These are phyloP conservation scores for Bergia sp. DNA, from an alignment of 92 coral and sea anemone genomes.

Conservation along the genomic window DNA sequence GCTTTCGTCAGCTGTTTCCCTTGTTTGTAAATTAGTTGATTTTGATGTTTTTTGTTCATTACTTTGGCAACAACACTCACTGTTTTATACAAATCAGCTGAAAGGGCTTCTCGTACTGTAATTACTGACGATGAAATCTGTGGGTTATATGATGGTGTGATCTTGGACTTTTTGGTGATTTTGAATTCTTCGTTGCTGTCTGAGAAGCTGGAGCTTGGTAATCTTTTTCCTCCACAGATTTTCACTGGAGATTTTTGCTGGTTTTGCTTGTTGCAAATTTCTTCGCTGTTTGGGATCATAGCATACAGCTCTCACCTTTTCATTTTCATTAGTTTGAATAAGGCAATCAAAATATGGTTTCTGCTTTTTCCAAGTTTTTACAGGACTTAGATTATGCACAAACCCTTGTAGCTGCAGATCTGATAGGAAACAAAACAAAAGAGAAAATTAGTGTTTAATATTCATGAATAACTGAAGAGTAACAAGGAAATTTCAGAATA, in stretches of 20 bases:
- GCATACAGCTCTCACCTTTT: conserved; percentile 29
- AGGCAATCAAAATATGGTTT: conserved; percentile 28
- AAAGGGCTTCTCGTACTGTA: conserved; percentile 48
- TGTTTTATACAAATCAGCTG: conserved; percentile 8
- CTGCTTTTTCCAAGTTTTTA: conserved; percentile 16
- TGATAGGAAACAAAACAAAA: neutral
- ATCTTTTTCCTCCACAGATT: too few species aligned
- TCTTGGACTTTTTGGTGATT: conserved; percentile 47
- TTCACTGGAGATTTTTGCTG: too few species aligned
- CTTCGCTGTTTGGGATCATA: neutral
- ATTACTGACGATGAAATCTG: conserved; percentile 43
- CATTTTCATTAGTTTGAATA: conserved; percentile 29
- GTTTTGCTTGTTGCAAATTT: neutral
- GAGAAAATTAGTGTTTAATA: too few species aligned
- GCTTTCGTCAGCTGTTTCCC: conserved; percentile 19
- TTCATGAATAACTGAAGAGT: too few species aligned
- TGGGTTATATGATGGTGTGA: conserved; percentile 47
- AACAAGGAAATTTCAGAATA: too few species aligned
- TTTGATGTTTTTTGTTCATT: conserved; percentile 16
- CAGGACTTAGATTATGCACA: conserved; percentile 36
- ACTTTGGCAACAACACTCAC: conserved; percentile 23
- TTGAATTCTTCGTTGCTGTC: conserved; percentile 32
- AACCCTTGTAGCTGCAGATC: conserved; percentile 33
- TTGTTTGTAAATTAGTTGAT: conserved; percentile 27
- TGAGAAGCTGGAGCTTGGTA: conserved; percentile 15